Evolutionary conservation across 2,888 invertebrate species (phyloP), one percentile per base, ranked within the genome.

Genomic region (Blastobasis adustella): DNA sequence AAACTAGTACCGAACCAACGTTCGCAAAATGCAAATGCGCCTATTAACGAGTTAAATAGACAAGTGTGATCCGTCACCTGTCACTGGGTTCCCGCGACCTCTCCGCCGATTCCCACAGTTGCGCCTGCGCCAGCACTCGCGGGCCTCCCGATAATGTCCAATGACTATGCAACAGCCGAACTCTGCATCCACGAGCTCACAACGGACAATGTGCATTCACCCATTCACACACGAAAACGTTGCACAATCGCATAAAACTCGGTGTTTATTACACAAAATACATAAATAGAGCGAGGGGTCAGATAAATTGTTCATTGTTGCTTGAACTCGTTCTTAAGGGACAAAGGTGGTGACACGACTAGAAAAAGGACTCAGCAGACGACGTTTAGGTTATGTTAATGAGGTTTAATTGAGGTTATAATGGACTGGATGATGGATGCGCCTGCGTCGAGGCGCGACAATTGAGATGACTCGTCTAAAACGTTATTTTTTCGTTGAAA

Each of bases 261-360:
- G 80, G 85, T 88, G 88, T 88, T 88, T 88, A 88, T 88, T 87
- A 80, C 87, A 82, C 73, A 87, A 88, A 86, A 83, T 84, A 88
- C 86, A 86, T 87, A 88, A 88, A 88, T 85, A 87, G 73, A 61
- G 71, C 66, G 78, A 88, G 88, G 88, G 88, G 62, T 62, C 66
- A 10, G 5, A 73, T 85, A 85, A 85, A 83, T 84, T 84, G 85
- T 81, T 75, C 71, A 62, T 66, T 71, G 70, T 65, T 79, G 82
- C 69, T 63, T 79, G 81, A 80, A 74, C 80, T 81, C 80, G 81
- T 84, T 82, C 82, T 82, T 62, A 57, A 59, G 66, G 76, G 74
- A 87, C 85, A 86, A 88, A 87, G 84, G 87, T 88, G 88, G 81
- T 83, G 88, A 88, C 88, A 87, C 80, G 64, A 56, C 37, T 46